Evolutionary conservation across 2,888 invertebrate species (phyloP).

Genomic region (Acleris cristana): DNA sequence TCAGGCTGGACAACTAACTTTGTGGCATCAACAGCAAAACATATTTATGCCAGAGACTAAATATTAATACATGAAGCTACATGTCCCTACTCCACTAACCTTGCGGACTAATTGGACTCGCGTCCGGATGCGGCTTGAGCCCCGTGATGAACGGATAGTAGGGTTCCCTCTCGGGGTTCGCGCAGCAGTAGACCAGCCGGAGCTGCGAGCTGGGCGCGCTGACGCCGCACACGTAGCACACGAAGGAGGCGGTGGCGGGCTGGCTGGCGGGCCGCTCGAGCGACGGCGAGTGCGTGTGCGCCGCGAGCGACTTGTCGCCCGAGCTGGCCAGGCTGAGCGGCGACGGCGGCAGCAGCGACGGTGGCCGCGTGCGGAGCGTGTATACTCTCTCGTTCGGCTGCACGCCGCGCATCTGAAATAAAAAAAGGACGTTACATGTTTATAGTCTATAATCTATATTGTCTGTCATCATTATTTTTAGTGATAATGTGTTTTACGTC

Average conservation of each 20-base stretch:
- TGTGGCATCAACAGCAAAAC: no score
- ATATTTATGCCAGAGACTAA: no score
- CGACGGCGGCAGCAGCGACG: conserved; percentile 79
- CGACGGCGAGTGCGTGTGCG: conserved; percentile 68
- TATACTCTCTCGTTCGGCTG: conserved; percentile 91
- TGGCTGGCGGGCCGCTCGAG: conserved; percentile 61
- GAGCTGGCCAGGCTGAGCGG: conserved; percentile 75
- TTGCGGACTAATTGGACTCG: conserved; percentile 95
- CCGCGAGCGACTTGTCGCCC: conserved; percentile 70
- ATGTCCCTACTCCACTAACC: conserved; percentile 69
- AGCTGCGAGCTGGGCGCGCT: conserved; percentile 91
- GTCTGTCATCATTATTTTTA: no score
- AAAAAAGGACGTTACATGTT: neutral
- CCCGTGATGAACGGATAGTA: conserved; percentile 95
- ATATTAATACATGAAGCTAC: no score
- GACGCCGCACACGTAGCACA: conserved; percentile 95
- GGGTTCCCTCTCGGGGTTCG: conserved; percentile 93
- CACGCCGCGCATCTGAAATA: conserved; percentile 86
- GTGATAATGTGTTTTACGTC: no score
- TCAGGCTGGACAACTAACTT: no score
- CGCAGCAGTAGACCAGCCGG: conserved; percentile 92
- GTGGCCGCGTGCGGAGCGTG: conserved; percentile 90
- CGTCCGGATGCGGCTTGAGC: conserved; percentile 91
- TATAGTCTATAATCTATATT: no score
- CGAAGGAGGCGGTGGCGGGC: conserved; percentile 83